These are phyloP conservation scores for Epinephelus lanceolatus DNA, from an alignment of 2,113 vertebrate species.

Conservation along the genomic window DNA sequence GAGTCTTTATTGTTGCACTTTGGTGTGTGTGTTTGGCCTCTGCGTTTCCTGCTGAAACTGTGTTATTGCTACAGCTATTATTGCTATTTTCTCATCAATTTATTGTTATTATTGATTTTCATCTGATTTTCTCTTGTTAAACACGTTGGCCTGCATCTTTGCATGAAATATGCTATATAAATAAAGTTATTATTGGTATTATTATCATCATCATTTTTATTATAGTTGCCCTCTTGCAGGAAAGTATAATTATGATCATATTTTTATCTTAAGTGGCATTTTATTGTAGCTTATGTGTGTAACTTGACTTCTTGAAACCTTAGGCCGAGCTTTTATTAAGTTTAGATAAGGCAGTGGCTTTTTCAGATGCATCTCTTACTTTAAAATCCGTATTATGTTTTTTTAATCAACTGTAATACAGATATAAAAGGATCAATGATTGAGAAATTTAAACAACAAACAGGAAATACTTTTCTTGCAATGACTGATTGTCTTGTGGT, in stretches of 20 bases:
- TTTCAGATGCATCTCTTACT: neutral
- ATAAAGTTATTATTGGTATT: too few species aligned
- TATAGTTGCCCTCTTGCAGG: neutral
- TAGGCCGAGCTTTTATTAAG: neutral
- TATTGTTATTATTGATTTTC: too few species aligned
- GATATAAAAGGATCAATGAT: neutral
- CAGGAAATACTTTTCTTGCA: neutral
- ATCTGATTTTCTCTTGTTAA: too few species aligned
- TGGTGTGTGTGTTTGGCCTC: neutral
- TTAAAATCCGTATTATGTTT: neutral
- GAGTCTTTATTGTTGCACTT: constrained; percentile 20
- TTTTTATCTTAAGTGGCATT: too few species aligned
- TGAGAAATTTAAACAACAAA: neutral
- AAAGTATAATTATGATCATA: neutral
- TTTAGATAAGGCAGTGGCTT: neutral
- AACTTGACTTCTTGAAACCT: neutral
- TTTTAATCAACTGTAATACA: neutral
- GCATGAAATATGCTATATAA: too few species aligned
- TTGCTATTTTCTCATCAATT: too few species aligned
- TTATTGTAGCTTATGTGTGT: neutral
- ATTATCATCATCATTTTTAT: too few species aligned
- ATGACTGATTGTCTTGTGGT: neutral
- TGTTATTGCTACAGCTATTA: neutral
- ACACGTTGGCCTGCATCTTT: too few species aligned
- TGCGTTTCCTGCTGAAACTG: neutral